Percentiles rank a stretch among this genome's conserved stretches.
Evolutionary conservation across 2,888 invertebrate species (phyloP).

Genomic region (Pheosia tremula): DNA sequence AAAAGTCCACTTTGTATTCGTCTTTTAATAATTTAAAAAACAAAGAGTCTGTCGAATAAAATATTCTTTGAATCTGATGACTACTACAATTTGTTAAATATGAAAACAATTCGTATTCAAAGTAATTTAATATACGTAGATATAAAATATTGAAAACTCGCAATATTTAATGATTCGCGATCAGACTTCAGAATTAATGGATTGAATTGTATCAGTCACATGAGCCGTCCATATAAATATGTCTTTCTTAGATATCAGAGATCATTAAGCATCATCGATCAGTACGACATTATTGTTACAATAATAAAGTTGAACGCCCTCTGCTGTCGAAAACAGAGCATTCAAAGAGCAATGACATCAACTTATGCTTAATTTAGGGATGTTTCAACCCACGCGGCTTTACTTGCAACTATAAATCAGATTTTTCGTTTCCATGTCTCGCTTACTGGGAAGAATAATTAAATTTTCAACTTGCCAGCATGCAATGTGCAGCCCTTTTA

Average conservation of each 20-base stretch:
- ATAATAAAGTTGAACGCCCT: slow-evolving; percentile 54
- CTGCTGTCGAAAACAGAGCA: slow-evolving; percentile 27
- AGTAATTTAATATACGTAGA: no score
- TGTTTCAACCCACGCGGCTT: slow-evolving; percentile 35
- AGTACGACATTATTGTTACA: slow-evolving; percentile 36
- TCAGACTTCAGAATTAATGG: slow-evolving; percentile 16
- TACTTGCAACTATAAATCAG: slow-evolving; percentile 15
- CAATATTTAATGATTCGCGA: slow-evolving; percentile 6
- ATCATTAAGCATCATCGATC: slow-evolving; percentile 45
- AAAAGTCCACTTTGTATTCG: no score
- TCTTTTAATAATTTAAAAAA: no score
- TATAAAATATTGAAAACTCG: not conserved
- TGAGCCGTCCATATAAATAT: slow-evolving; percentile 25
- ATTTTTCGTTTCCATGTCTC: slow-evolving; percentile 6
- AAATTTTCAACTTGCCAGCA: slow-evolving; percentile 2
- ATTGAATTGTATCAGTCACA: slow-evolving; percentile 44
- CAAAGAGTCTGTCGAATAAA: no score
- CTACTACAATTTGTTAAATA: no score
- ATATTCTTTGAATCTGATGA: no score
- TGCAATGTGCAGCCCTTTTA: not conserved
- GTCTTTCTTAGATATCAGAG: slow-evolving; percentile 22
- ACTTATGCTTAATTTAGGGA: slow-evolving; percentile 41
- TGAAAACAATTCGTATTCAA: no score
- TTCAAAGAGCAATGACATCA: slow-evolving; percentile 43
- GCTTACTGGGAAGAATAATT: not conserved